These are phyloP conservation scores for Drosophila merina DNA, from an alignment of 2,888 invertebrate genomes.

Conservation along the genomic window DNA sequence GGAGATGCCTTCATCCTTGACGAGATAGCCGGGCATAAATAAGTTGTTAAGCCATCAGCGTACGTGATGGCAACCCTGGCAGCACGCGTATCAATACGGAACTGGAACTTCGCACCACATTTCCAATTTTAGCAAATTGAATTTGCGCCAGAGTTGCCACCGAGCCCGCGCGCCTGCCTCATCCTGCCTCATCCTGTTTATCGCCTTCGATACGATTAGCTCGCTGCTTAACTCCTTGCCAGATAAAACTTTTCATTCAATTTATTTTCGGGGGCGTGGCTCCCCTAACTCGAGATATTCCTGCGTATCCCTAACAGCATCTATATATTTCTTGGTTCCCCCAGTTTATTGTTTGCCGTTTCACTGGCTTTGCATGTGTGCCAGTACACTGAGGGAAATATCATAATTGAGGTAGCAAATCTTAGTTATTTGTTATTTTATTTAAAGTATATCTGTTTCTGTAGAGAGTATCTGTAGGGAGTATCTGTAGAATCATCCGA, in stretches of 20 bases:
- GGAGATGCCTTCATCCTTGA: constrained; percentile 6
- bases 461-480: no score
- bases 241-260: constrained; percentile 49
- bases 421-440: not conserved
- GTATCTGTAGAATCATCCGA: no score
- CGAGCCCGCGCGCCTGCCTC: not conserved
- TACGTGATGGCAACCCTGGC: constrained; percentile 71
- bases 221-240: constrained; percentile 61
- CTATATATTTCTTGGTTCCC: constrained; percentile 18
- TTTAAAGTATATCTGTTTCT: no score
- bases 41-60: constrained; percentile 76
- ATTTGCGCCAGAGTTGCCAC: constrained; percentile 61
- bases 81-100: constrained; percentile 43
- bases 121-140: constrained; percentile 73
- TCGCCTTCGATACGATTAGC: constrained; percentile 60
- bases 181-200: constrained; percentile 35
- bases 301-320: not conserved
- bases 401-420: not conserved
- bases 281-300: constrained; percentile 4
- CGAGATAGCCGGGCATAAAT: constrained; percentile 71
- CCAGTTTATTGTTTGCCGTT: constrained; percentile 21
- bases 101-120: constrained; percentile 55
- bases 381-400: constrained; percentile 2
- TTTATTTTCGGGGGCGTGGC: constrained; percentile 15
- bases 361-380: not conserved